Conservation (phyloP, 2,113 vertebrate genomes). For the Scortum barcoo region DNA sequence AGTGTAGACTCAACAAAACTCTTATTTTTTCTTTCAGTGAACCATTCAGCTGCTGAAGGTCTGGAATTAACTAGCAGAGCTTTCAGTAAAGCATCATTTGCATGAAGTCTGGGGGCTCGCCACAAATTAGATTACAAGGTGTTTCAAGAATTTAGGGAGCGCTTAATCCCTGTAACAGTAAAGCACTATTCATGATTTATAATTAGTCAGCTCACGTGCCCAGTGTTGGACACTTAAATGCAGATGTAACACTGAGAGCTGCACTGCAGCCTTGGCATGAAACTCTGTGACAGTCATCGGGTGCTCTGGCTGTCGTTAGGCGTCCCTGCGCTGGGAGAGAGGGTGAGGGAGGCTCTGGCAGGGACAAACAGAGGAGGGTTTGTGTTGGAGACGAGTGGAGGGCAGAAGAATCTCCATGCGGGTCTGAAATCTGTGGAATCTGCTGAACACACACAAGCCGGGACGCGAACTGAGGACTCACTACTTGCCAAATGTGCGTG, state of each 20-base stretch:
- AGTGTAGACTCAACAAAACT: conserved; percentile 2
- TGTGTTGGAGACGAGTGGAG: conserved; percentile 60
- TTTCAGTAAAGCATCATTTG: neutral
- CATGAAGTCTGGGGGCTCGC: neutral
- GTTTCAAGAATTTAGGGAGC: neutral
- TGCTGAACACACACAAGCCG: conserved; percentile 74
- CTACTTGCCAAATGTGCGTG: conserved; percentile 14
- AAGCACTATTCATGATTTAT: neutral
- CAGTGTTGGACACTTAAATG: neutral
- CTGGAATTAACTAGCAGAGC: neutral
- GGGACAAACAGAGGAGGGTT: conserved; percentile 69
- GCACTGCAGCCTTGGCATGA: neutral
- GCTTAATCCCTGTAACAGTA: neutral
- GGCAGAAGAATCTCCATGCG: conserved; percentile 69
- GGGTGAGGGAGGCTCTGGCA: conserved; percentile 28
- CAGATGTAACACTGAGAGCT: neutral
- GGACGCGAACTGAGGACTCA: conserved; percentile 22
- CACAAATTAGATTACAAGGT: neutral
- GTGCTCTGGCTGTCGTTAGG: conserved; percentile 7
- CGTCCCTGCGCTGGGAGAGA: conserved; percentile 14
- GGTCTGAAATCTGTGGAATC: conserved; percentile 78
- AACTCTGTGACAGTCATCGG: neutral
- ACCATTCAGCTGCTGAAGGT: neutral
- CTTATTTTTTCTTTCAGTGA: neutral
- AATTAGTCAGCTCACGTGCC: neutral